Conservation (phyloP, 2,113 vertebrate genomes). For the Pachyramphus minor region DNA sequence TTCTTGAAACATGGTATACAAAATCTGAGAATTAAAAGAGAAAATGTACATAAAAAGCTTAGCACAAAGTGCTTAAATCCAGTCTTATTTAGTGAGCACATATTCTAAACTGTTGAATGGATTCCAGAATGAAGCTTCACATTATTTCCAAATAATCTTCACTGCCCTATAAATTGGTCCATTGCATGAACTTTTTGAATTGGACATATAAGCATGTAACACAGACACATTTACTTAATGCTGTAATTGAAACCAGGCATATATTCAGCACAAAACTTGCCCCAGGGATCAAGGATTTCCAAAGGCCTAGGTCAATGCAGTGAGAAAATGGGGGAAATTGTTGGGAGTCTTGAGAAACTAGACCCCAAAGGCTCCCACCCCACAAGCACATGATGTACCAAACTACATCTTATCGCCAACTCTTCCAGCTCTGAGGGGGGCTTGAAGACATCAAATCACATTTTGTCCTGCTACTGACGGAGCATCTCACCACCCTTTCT, state of each 20-base stretch:
- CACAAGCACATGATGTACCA: neutral
- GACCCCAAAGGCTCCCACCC: neutral
- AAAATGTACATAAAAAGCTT: neutral
- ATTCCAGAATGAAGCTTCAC: neutral
- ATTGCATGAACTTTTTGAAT: neutral
- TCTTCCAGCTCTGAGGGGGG: neutral
- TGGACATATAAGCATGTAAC: neutral
- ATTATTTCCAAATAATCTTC: neutral
- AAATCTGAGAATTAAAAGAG: neutral
- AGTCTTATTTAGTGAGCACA: neutral
- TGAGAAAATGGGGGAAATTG: neutral
- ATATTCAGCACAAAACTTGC: neutral
- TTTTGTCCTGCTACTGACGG: neutral
- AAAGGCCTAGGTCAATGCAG: neutral
- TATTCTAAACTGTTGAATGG: neutral
- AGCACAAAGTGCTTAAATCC: neutral
- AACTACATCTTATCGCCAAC: neutral
- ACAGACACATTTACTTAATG: neutral
- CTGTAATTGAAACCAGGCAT: neutral
- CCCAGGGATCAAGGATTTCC: neutral
- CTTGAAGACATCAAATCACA: neutral
- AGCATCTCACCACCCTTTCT: neutral
- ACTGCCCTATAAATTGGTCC: neutral
- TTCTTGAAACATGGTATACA: neutral
- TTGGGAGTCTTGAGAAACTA: neutral